A percentile compares a stretch with the other conserved stretches of the same genome.
Conservation (phyloP, 23 tunicate species). For the Trididemnum nubilum region DNA sequence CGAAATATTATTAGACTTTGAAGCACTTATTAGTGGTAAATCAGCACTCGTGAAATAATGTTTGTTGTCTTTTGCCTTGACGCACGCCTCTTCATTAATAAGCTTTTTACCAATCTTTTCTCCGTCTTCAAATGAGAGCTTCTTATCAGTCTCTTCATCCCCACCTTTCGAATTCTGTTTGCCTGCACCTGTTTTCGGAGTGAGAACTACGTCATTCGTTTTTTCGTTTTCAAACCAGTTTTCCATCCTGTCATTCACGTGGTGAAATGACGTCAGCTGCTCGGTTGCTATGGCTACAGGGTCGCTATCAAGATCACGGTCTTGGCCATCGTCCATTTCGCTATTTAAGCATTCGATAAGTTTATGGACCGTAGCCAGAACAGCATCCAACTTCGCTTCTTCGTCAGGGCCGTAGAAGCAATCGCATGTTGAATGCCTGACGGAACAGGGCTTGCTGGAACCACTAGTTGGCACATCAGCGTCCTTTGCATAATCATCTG, state of each 20-base stretch:
- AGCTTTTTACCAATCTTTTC: neutral
- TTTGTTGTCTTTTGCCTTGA: constrained; percentile 26
- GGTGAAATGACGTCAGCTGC: neutral
- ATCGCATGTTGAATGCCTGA: neutral
- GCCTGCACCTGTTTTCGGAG: constrained; percentile 28
- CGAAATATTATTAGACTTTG: neutral
- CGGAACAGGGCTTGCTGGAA: neutral
- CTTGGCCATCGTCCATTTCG: constrained; percentile 11
- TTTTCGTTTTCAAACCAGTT: neutral
- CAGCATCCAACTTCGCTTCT: constrained; percentile 19
- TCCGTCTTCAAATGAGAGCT: neutral
- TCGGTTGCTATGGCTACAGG: constrained; percentile 14
- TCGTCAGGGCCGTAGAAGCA: constrained; percentile 4
- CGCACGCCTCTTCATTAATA: neutral
- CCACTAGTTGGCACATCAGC: neutral
- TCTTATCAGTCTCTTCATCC: neutral
- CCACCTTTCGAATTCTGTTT: neutral
- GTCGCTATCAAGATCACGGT: neutral
- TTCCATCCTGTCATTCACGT: neutral
- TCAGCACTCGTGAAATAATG: neutral
- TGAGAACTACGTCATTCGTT: neutral
- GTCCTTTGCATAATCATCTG: neutral
- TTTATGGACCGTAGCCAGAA: constrained; percentile 1
- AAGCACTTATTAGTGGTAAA: neutral
- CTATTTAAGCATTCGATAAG: constrained; percentile 22